Base-by-base conservation (phyloP, 2,888 invertebrate species). In the Dastarcus helophoroides region DNA sequence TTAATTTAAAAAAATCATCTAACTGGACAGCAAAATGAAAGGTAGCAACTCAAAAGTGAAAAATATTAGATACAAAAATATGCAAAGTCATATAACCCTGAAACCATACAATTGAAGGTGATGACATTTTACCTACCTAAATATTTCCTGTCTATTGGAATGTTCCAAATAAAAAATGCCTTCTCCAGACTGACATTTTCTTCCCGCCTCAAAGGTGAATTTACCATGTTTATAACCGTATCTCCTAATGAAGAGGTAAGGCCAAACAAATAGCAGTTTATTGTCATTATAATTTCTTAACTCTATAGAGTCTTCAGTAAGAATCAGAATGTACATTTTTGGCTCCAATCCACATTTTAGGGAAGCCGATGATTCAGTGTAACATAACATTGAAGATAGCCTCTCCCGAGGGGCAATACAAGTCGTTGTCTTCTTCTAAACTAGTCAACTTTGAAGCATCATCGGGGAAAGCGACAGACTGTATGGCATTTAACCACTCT, bases 191-290 rank as follows among this genome's bases (percentile, higher is more conserved):
- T 79, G 77, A 61, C 86, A 86, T 59, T 85, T 86, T 35, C 86
- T 68, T 1, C 86, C 86, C 11, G 86, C 86, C 66, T 88, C 86
- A 58, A 88, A 86, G 17, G 83, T 84, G 52, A 88, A 86, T 58
- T 80, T 83, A 22, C 83, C 84, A 55, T 80, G 78, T 43, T 81
- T 75, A 48, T 84, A 83, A n/a, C 86, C 86, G 58, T 88, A 86
- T 37, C 82, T 69, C 37, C 86, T 68, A 41, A 88, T 85, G 51
- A 76, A 86, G 44, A 79, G 73, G 56, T 84, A 85, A 25, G 86
- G 86, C 86, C 86, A 88, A 26, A 77, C 82, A 37, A 76, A 83
- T 46, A 76, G 63, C 11, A 77, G 58, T 41, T 71, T 72, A 45
- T 69, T 71, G 43, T 76, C 69, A 49, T 73, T 72, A 29, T 71